These are phyloP conservation scores for Ectobius pallidus DNA, from an alignment of 2,888 invertebrate genomes.

Conservation along the genomic window DNA sequence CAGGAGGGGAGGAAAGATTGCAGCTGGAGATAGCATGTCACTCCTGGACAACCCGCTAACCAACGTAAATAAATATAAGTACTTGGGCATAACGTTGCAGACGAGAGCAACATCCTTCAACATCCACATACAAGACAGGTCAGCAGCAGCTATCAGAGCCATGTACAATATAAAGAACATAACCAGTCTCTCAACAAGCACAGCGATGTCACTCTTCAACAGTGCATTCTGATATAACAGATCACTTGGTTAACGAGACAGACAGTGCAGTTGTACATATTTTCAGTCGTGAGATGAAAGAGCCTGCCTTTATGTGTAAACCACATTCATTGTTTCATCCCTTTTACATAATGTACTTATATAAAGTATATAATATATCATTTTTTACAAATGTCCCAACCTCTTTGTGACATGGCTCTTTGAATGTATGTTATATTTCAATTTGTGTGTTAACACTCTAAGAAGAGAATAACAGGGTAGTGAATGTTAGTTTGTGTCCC, in stretches of 20 bases:
- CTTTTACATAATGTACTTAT: not conserved
- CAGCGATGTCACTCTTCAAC: no score
- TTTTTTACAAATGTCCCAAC: not conserved
- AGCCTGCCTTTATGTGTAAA: constrained; percentile 2
- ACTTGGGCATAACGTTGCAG: no score
- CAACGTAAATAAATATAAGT: no score
- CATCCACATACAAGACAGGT: no score
- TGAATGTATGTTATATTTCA: constrained; percentile 18
- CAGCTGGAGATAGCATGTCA: no score
- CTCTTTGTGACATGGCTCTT: not conserved
- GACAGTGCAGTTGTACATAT: constrained; percentile 6
- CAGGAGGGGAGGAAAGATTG: no score
- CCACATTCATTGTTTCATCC: not conserved
- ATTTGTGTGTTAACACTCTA: constrained; percentile 27
- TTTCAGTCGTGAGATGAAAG: not conserved
- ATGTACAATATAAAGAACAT: no score
- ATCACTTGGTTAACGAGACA: constrained; percentile 31
- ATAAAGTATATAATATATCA: not conserved
- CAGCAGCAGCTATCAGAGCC: no score
- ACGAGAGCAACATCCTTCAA: no score
- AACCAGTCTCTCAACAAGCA: no score
- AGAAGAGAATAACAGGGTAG: constrained; percentile 40
- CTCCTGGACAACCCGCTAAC: no score
- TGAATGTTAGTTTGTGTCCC: constrained; percentile 39
- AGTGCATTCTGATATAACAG: no score